phyloP scores from a whole-genome alignment of 2,888 invertebrate species.

The Dichetophora obliterata region DNA sequence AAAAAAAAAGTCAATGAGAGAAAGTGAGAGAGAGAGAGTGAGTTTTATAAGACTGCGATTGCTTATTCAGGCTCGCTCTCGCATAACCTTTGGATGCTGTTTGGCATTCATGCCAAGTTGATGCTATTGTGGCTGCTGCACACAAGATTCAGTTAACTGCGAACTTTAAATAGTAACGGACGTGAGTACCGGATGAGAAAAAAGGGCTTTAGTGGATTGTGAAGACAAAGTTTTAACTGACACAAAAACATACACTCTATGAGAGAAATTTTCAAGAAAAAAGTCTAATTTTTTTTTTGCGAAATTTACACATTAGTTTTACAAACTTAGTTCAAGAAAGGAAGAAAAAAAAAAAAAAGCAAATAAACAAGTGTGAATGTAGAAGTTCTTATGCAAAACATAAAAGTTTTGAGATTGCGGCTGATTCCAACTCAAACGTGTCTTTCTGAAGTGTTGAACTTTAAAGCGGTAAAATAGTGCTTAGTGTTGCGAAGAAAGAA shows the following conservation, averaged over 20 bases:
- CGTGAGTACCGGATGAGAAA: constrained; percentile 47
- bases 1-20: too few species aligned
- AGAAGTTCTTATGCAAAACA: too few species aligned
- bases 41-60: not conserved
- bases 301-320: too few species aligned
- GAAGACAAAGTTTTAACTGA: not conserved
- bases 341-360: too few species aligned
- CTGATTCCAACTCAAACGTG: too few species aligned
- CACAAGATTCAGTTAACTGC: constrained; percentile 62
- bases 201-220: not conserved
- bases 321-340: too few species aligned
- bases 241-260: not conserved
- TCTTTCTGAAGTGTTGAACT: too few species aligned
- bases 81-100: not conserved
- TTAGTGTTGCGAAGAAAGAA: too few species aligned
- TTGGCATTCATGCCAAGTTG: not conserved
- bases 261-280: not conserved
- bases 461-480: too few species aligned
- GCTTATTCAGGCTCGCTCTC: not conserved
- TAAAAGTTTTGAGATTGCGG: too few species aligned
- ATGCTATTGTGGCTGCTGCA: constrained; percentile 37
- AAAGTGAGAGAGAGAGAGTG: not conserved
- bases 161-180: constrained; percentile 67
- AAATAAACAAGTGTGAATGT: too few species aligned
- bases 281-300: too few species aligned